phyloP scores from a whole-genome alignment of 2,113 vertebrate genomes.

The Asarcornis scutulata region DNA sequence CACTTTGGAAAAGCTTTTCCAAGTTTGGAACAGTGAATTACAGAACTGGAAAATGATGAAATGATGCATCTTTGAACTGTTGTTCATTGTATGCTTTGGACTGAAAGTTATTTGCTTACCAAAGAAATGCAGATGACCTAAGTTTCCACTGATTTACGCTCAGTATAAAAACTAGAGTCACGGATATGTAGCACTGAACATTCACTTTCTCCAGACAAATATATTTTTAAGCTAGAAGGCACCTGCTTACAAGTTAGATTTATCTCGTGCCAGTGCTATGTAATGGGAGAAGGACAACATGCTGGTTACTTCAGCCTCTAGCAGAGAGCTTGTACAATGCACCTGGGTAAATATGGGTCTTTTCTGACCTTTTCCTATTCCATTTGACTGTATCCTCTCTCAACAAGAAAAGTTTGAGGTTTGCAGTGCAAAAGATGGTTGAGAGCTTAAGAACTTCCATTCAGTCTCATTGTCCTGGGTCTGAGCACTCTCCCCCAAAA shows the following conservation, averaged over 20 bases:
- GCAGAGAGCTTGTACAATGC: accelerated
- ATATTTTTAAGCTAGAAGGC: neutral
- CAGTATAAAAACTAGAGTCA: neutral
- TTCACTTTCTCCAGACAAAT: neutral
- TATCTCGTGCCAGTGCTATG: accelerated
- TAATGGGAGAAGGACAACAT: neutral
- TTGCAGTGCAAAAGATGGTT: neutral
- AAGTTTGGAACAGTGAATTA: neutral
- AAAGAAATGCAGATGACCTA: neutral
- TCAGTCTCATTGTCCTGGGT: neutral
- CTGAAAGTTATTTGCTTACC: neutral
- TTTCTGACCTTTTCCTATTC: neutral
- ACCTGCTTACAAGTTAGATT: neutral
- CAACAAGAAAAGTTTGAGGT: neutral
- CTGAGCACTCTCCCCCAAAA: neutral
- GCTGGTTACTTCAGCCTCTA: neutral
- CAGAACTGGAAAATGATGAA: neutral
- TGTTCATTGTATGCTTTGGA: neutral
- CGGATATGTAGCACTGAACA: neutral
- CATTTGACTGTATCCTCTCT: neutral
- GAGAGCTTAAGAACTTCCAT: neutral
- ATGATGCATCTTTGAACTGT: neutral
- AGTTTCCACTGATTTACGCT: neutral
- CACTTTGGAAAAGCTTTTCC: neutral
- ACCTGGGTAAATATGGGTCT: neutral